A percentile compares a stretch with the other conserved stretches of the same genome.
These are phyloP conservation scores for Leptocoma aspasia DNA, from an alignment of 2,113 vertebrate genomes.

Conservation along the genomic window DNA sequence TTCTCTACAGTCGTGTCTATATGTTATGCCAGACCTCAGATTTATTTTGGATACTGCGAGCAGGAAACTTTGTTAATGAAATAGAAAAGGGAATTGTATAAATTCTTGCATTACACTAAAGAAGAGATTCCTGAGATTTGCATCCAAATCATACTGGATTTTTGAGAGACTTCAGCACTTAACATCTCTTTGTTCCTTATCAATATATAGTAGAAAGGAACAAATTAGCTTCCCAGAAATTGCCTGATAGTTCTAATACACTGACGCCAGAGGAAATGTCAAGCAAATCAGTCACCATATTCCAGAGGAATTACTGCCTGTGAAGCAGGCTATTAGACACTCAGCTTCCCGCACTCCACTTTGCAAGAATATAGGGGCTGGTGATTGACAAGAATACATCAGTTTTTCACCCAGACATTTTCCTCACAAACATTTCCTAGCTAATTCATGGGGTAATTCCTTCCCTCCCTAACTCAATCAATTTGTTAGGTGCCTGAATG, in stretches of 20 bases:
- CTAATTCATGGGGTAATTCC: background rate
- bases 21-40: background rate
- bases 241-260: background rate
- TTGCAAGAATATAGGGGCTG: background rate
- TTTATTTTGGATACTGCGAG: background rate
- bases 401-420: background rate
- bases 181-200: conserved; percentile 12
- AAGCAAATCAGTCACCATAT: conserved; percentile 24
- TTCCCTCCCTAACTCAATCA: background rate
- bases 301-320: conserved; percentile 14
- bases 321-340: background rate
- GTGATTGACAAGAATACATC: background rate
- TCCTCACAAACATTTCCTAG: background rate
- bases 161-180: background rate
- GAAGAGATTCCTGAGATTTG: background rate
- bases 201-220: background rate
- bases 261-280: background rate
- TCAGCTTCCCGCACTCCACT: background rate
- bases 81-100: background rate
- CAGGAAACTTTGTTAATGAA: background rate
- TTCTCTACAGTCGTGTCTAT: background rate
- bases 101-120: background rate
- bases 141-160: background rate
- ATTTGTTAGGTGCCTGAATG: conserved; percentile 10
- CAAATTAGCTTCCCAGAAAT: conserved; percentile 24